Evolutionary conservation across 2,797 vertebrate genomes (phyloP).

Genomic region (Catharus ustulatus): DNA sequence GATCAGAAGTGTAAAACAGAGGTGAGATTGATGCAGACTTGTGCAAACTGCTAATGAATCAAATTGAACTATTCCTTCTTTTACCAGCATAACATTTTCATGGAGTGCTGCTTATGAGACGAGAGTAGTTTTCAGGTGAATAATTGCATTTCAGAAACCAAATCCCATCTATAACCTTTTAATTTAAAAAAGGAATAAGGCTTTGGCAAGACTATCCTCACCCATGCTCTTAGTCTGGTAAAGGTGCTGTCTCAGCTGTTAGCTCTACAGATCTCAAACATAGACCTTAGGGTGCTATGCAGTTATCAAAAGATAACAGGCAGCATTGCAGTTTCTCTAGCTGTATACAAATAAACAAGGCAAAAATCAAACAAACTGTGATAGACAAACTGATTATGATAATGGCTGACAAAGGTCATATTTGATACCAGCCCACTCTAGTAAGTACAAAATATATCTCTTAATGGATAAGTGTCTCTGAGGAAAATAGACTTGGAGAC

Average conservation of each 20-base stretch:
- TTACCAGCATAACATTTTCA: not conserved
- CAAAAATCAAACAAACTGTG: not conserved
- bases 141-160: not conserved
- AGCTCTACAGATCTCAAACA: not conserved
- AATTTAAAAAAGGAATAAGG: not conserved
- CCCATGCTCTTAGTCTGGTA: not conserved
- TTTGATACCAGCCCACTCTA: not conserved
- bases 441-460: not conserved
- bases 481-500: not conserved
- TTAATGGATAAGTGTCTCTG: not conserved
- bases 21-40: not conserved
- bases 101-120: not conserved
- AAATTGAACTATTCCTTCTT: not conserved
- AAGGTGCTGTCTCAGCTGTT: not conserved
- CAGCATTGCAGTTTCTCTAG: not conserved
- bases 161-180: not conserved
- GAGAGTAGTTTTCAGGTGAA: not conserved
- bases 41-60: not conserved
- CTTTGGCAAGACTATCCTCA: not conserved
- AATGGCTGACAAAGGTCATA: constrained; percentile 18
- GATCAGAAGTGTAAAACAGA: not conserved
- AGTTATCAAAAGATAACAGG: constrained; percentile 2
- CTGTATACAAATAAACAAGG: not conserved
- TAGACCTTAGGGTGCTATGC: not conserved
- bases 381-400: not conserved